Percentiles rank a stretch among this genome's conserved stretches.
Conservation (phyloP, 2,888 invertebrate species). For the Drosophila prolongata region DNA sequence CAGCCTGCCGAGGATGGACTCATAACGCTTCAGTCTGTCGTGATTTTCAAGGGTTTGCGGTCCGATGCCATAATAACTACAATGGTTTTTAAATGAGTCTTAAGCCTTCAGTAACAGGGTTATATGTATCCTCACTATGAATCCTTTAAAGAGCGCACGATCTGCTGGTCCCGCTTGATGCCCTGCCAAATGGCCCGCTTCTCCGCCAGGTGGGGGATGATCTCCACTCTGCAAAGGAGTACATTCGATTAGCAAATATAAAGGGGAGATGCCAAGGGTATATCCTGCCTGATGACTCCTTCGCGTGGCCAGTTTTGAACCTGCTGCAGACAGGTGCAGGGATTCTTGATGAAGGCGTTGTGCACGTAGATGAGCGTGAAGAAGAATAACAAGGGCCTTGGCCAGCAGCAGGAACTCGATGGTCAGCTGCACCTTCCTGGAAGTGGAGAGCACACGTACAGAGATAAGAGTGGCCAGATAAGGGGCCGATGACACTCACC, state of each 20-base stretch:
- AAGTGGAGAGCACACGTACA: constrained; percentile 16
- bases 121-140: constrained; percentile 66
- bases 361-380: constrained; percentile 97
- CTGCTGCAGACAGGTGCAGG: constrained; percentile 96
- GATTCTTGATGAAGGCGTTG: constrained; percentile 95
- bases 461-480: constrained; percentile 5
- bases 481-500: constrained; percentile 85
- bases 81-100: background rate
- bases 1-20: constrained; percentile 57
- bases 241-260: background rate
- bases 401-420: constrained; percentile 83
- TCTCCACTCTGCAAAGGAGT: constrained; percentile 77
- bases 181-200: constrained; percentile 73
- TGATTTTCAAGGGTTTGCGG: constrained; percentile 80
- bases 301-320: constrained; percentile 97
- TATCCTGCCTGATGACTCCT: constrained; percentile 89
- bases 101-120: background rate
- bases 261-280: background rate
- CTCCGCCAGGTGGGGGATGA: constrained; percentile 80
- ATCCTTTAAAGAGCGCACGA: constrained; percentile 71
- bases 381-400: constrained; percentile 93
- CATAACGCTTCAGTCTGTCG: constrained; percentile 69
- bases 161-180: constrained; percentile 68
- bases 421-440: constrained; percentile 78
- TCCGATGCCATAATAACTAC: constrained; percentile 80